Evolutionary conservation across 2,797 vertebrate species (phyloP), one percentile per base, ranked within the genome.

Genomic region (Malurus leucopterus): DNA sequence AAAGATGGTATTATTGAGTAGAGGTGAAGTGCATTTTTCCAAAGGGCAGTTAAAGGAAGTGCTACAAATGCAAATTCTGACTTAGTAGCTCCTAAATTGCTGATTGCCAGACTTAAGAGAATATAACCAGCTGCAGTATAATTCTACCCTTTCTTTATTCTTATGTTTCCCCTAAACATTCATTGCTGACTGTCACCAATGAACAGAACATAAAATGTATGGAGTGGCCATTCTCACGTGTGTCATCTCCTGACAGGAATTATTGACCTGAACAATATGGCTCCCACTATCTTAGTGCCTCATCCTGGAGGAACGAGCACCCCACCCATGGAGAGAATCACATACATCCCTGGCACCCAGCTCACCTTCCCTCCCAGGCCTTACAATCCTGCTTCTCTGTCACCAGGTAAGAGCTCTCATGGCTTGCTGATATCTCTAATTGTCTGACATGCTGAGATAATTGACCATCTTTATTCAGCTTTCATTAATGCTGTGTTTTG

Each of bases 231-330:
- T 87, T 78, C 63, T 94, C 46, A 77, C 0, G 0, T 11, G 32
- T 75, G 79, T 68, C 81, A 7, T 86, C 89, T 93, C 71, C 63
- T 68, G 69, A 84, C 98, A 99, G 99, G 99, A 97, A 99, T 99
- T 95, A 99, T 99, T 97, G 99, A 99, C 97, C 97, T 99, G 98
- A 99, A 98, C 97, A 99, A 99, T 96, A 99, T 99, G 99, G 98
- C 99, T 96, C 99, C 99, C 96, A 98, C 99, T 95, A 99, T 99
- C 97, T 97, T 99, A 98, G 99, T 99, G 97, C 98, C 99, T 98
- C 99, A 99, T 95, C 99, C 98, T 83, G 99, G 98, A 96, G 99
- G 98, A 95, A 98, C 99, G 84, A 99, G 98, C 97, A 98, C 98
- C 92, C 98, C 99, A 89, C 98, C 98, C 94, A 98, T 99, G 99